Percentiles rank a stretch among this genome's conserved stretches.
Evolutionary conservation across 1,140 invertebrate species (phyloP).

Genomic region (Drosophila murphyi): DNA sequence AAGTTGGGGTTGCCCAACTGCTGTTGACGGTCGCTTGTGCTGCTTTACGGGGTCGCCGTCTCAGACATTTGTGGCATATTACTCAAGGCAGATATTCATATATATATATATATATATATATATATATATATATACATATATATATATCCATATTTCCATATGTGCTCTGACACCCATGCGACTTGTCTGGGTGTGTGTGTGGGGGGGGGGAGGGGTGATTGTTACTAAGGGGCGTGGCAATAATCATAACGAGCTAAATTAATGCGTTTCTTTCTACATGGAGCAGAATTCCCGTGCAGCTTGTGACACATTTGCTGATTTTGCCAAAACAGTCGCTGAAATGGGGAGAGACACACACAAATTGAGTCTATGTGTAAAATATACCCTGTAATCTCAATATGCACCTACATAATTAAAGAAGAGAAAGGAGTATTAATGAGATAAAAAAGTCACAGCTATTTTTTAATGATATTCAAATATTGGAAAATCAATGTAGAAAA

Average conservation of each 20-base stretch:
- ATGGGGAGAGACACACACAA: background rate
- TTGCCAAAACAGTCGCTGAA: constrained; percentile 24
- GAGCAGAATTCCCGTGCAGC: constrained; percentile 81
- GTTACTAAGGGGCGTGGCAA: constrained; percentile 62
- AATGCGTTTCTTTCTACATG: constrained; percentile 83
- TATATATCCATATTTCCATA: constrained; percentile 66
- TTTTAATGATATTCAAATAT: too few relatives aligned
- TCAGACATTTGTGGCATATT: constrained; percentile 70
- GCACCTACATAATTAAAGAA: background rate
- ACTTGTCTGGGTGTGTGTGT: constrained; percentile 4
- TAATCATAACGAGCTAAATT: constrained; percentile 84
- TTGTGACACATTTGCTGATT: constrained; percentile 79
- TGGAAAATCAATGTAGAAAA: too few relatives aligned
- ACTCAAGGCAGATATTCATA: constrained; percentile 58
- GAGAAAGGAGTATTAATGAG: too few relatives aligned
- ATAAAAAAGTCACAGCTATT: too few relatives aligned
- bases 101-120: constrained; percentile 27
- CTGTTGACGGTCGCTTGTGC: constrained; percentile 3
- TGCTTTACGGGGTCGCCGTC: constrained; percentile 1
- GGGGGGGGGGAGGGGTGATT: constrained; percentile 4
- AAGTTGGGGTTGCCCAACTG: constrained; percentile 9
- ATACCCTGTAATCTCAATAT: constrained; percentile 34
- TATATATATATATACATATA: constrained; percentile 63
- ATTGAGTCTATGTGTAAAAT: background rate
- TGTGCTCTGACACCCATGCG: constrained; percentile 3